Base-by-base conservation (phyloP, 2,797 vertebrate genomes). In the Cynodonichthys magdalenae region DNA sequence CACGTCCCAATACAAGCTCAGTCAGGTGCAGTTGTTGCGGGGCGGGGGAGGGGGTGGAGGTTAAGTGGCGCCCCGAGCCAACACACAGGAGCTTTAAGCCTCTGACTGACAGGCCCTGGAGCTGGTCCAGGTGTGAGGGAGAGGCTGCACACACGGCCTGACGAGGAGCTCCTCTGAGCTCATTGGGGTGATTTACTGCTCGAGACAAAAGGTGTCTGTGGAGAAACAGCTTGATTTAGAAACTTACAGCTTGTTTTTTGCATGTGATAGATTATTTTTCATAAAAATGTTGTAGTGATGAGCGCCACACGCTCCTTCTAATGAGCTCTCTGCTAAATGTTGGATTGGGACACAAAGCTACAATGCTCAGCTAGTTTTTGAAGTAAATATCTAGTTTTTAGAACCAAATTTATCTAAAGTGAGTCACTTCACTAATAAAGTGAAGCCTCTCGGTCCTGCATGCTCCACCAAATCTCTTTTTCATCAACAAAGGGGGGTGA, bases 101-200 rank as follows among this genome's bases (percentile, higher is more conserved):
- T 74, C 63, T 84, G 85, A 92, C 54, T 87, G 92, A 91, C 89
- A 86, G 69, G 51, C 79, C 88, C 87, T 79, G 79, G 67, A 87
- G 88, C 81, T 24, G 69, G 60, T 72, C 86, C 90, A 91, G 90
- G 90, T 92, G 88, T 70, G 74, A 64, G 65, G 64, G 56, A 62
- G 41, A 65, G 48, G 46, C 62, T 59, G 53, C 69, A 63, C 59
- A 46, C 46, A 59, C 18, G 56, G 57, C 28, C 75, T 57, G 66
- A 87, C 86, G 53, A 83, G 67, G 59, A 73, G 54, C 41, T 28
- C 66, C 62, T 77, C 53, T 50, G 53, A 66, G 69, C 67, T 61
- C 54, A 9, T 50, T 58, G 34, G 34, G 59, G 56, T 79, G 80
- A 79, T 51, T 67, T 80, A 71, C 59, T 52, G 59, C 55, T 56